Conservation (phyloP, 1,140 invertebrate species). For the Brachionus angularis region DNA sequence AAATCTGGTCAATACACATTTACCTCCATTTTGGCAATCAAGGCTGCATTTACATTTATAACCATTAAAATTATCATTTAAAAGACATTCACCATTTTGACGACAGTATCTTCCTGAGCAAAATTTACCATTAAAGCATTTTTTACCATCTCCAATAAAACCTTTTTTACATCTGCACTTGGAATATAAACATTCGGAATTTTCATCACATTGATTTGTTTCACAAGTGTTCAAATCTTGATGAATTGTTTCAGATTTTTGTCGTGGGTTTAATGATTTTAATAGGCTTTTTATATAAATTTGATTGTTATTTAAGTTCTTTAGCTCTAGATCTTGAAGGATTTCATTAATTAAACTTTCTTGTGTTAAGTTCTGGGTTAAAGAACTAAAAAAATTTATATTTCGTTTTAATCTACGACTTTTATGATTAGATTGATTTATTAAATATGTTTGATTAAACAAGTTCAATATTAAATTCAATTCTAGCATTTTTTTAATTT, state of each 20-base stretch:
- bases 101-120: constrained; percentile 32
- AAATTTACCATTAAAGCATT: constrained; percentile 29
- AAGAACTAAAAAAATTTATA: too few relatives aligned
- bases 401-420: neutral
- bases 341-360: neutral
- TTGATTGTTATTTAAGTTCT: constrained; percentile 26
- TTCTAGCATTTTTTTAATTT: neutral
- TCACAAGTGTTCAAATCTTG: constrained; percentile 76
- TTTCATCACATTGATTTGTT: constrained; percentile 71
- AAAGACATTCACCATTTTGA: constrained; percentile 29
- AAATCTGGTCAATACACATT: constrained; percentile 25
- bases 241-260: neutral
- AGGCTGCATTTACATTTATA: constrained; percentile 33
- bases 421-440: neutral
- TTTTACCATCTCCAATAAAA: constrained; percentile 49
- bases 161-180: constrained; percentile 54
- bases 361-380: neutral
- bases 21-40: constrained; percentile 1
- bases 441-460: neutral
- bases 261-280: constrained; percentile 37
- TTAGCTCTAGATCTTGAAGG: neutral
- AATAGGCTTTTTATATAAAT: neutral
- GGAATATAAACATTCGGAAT: constrained; percentile 74
- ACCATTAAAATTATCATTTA: constrained; percentile 4
- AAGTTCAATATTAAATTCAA: neutral